phyloP scores from a whole-genome alignment of 2,113 vertebrate genomes.

The Potamarius usumacintae region DNA sequence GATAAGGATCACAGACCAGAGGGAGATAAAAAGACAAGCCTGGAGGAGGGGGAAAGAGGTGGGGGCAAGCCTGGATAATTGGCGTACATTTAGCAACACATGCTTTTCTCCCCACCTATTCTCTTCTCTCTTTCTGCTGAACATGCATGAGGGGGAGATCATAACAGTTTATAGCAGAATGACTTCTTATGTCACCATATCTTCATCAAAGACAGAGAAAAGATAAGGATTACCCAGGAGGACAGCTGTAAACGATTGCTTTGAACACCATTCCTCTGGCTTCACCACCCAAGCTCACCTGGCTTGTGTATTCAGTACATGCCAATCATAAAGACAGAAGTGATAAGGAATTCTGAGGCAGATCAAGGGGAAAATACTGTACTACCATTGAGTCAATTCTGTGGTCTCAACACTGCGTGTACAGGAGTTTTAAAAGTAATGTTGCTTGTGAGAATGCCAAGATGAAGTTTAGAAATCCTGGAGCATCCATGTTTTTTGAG shows the following conservation, averaged over 20 bases:
- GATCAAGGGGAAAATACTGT: neutral
- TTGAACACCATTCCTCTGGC: conserved; percentile 81
- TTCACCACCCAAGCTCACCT: conserved; percentile 68
- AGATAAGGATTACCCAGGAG: conserved; percentile 67
- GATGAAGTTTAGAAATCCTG: neutral
- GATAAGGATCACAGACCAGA: conserved; percentile 74
- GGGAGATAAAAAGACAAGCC: conserved; percentile 73
- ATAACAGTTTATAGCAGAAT: conserved; percentile 81
- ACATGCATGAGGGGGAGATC: conserved; percentile 67
- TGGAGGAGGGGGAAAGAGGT: conserved; percentile 57
- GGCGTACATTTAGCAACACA: conserved; percentile 73
- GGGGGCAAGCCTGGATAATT: conserved; percentile 68
- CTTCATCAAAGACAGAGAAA: conserved; percentile 64
- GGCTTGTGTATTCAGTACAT: conserved; percentile 60
- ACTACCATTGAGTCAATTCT: neutral
- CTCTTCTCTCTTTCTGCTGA: conserved; percentile 70
- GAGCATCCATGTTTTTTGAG: neutral
- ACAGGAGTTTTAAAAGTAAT: neutral
- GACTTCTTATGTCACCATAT: conserved; percentile 81
- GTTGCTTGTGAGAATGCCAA: neutral
- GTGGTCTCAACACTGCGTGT: neutral
- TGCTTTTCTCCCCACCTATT: conserved; percentile 65
- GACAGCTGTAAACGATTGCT: conserved; percentile 94
- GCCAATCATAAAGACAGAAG: conserved; percentile 85
- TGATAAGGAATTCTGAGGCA: conserved; percentile 67